These are phyloP conservation scores for Nemapogon koenigi DNA, from an alignment of 2,888 invertebrate species.

Conservation along the genomic window DNA sequence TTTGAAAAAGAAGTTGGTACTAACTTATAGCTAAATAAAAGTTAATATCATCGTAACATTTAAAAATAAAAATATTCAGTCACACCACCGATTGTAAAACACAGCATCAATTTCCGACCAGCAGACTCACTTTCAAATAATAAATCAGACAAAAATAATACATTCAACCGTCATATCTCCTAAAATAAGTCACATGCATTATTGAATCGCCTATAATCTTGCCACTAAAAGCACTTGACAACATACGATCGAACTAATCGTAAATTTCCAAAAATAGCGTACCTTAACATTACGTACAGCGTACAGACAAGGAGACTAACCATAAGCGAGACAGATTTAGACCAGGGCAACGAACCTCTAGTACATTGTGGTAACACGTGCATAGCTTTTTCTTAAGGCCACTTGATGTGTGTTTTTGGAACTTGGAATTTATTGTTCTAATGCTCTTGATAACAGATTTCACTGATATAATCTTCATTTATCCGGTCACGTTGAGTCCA, in stretches of 20 bases:
- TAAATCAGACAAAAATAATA: too few species aligned
- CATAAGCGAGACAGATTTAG: conserved; percentile 6
- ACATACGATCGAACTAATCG: conserved; percentile 3
- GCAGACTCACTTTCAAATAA: too few species aligned
- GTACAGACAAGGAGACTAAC: conserved; percentile 6
- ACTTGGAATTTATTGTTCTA: too few species aligned
- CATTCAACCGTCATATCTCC: neutral
- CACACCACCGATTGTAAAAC: too few species aligned
- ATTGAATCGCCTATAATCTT: neutral
- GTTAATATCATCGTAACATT: too few species aligned
- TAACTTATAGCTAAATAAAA: too few species aligned
- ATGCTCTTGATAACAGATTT: too few species aligned
- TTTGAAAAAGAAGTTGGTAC: too few species aligned
- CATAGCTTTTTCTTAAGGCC: conserved; percentile 7
- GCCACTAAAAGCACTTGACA: conserved; percentile 4
- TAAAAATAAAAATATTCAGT: too few species aligned
- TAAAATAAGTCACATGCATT: neutral
- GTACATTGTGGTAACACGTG: conserved; percentile 35
- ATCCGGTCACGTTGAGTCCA: too few species aligned
- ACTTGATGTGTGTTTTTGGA: conserved; percentile 1
- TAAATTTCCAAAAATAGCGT: conserved; percentile 6
- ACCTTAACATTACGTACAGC: neutral
- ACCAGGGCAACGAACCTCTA: conserved; percentile 32
- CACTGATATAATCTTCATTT: too few species aligned
- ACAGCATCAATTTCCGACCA: too few species aligned